A percentile compares a stretch with the other conserved stretches of the same genome.
These are phyloP conservation scores for Trichosurus vulpecula DNA, from an alignment of 2,797 vertebrate genomes.

Conservation along the genomic window DNA sequence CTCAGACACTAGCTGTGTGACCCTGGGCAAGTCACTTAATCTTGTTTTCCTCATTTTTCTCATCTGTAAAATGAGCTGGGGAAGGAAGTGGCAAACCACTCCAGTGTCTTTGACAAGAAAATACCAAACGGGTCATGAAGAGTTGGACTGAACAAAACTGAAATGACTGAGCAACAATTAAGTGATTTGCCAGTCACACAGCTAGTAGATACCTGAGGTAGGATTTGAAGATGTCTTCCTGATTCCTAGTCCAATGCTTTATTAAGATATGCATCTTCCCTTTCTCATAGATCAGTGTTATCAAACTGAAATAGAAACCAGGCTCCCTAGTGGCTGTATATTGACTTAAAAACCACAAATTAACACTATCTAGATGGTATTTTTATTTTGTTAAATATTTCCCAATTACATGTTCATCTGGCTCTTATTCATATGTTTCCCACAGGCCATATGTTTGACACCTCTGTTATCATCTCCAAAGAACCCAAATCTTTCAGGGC, in stretches of 20 bases:
- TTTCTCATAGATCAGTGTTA: neutral
- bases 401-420: neutral
- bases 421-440: neutral
- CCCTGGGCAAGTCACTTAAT: neutral
- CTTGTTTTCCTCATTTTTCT: neutral
- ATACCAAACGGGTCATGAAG: neutral
- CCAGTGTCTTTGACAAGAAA: neutral
- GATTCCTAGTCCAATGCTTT: neutral
- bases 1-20: neutral
- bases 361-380: neutral
- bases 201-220: neutral
- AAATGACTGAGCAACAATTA: neutral
- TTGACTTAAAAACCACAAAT: neutral
- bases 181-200: neutral
- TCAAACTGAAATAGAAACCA: neutral
- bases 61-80: neutral
- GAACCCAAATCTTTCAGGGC: neutral
- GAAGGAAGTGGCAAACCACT: neutral
- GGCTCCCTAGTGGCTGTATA: neutral
- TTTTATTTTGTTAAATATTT: neutral
- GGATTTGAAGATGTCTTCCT: neutral
- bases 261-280: neutral
- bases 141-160: neutral
- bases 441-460: neutral
- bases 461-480: neutral